Conservation (phyloP, 2,888 invertebrate genomes). For the Idaea straminata region DNA sequence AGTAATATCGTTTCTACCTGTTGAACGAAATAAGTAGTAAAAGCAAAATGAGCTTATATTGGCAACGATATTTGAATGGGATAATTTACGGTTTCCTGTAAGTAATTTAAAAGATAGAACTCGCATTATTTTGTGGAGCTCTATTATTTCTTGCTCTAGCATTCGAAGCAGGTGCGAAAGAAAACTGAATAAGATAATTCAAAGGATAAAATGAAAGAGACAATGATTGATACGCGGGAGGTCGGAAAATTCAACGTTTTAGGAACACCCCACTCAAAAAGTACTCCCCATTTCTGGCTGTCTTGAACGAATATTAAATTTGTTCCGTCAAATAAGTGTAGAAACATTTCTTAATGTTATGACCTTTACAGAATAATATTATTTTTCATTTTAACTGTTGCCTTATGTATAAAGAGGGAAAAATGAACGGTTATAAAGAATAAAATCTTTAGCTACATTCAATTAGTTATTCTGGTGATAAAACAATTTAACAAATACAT, state of each 20-base stretch:
- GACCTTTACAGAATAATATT: constrained; percentile 40
- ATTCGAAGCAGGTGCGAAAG: constrained; percentile 35
- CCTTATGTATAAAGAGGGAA: not conserved
- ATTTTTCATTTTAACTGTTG: not conserved
- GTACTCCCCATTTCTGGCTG: constrained; percentile 28
- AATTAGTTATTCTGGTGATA: not conserved
- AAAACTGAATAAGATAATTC: constrained; percentile 37
- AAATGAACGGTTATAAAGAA: not conserved
- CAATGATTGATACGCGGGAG: constrained; percentile 59
- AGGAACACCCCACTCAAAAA: constrained; percentile 27
- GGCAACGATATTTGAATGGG: not conserved
- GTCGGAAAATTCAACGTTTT: constrained; percentile 51
- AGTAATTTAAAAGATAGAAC: not conserved
- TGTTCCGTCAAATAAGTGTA: constrained; percentile 57
- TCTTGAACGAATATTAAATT: constrained; percentile 70
- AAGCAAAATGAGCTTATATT: not conserved
- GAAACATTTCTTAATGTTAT: constrained; percentile 60
- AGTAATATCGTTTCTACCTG: constrained; percentile 23
- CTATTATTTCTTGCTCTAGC: constrained; percentile 5
- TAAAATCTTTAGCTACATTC: not conserved
- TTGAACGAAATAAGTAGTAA: constrained; percentile 19
- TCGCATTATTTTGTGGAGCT: not conserved
- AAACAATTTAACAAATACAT: too few relatives aligned
- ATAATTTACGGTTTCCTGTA: not conserved
- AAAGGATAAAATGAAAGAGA: constrained; percentile 45